Conservation (phyloP, 2,797 vertebrate species). For the Takifugu ocellatus region DNA sequence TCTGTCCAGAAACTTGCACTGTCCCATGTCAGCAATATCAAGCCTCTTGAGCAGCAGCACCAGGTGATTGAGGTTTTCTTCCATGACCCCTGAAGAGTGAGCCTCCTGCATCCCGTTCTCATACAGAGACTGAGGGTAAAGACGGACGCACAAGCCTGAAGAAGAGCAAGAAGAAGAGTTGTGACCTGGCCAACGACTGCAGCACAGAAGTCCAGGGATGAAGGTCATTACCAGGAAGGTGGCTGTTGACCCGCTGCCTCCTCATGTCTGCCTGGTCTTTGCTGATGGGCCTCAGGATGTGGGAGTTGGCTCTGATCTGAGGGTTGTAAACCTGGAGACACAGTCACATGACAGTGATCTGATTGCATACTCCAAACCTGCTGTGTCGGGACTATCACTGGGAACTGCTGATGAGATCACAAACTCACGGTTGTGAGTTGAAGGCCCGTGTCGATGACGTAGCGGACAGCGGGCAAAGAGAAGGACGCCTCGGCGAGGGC, state of each 20-base stretch:
- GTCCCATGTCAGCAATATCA: slow-evolving; percentile 92
- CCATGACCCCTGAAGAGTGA: slow-evolving; percentile 78
- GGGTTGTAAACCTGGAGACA: slow-evolving; percentile 86
- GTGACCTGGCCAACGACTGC: not conserved
- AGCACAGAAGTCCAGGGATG: not conserved
- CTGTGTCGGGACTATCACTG: not conserved
- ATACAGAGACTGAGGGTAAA: slow-evolving; percentile 80
- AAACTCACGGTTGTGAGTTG: slow-evolving; percentile 87
- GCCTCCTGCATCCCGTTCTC: slow-evolving; percentile 75
- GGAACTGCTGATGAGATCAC: not conserved
- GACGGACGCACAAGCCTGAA: slow-evolving; percentile 85
- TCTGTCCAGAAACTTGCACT: slow-evolving; percentile 92
- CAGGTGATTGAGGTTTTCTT: slow-evolving; percentile 87
- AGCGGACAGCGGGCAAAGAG: slow-evolving; percentile 78
- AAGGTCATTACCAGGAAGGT: slow-evolving; percentile 66
- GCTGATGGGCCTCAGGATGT: slow-evolving; percentile 86
- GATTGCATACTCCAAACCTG: not conserved
- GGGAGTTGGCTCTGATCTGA: slow-evolving; percentile 88
- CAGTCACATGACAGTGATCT: not conserved
- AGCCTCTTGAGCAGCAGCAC: slow-evolving; percentile 91
- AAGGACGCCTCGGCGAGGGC: slow-evolving; percentile 86
- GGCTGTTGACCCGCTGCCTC: slow-evolving; percentile 76
- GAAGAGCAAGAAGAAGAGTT: not conserved
- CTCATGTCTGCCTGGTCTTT: slow-evolving; percentile 86
- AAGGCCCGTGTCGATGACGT: slow-evolving; percentile 86